Base-by-base conservation (phyloP, 1,140 invertebrate species). In the Zaprionus camerounensis region DNA sequence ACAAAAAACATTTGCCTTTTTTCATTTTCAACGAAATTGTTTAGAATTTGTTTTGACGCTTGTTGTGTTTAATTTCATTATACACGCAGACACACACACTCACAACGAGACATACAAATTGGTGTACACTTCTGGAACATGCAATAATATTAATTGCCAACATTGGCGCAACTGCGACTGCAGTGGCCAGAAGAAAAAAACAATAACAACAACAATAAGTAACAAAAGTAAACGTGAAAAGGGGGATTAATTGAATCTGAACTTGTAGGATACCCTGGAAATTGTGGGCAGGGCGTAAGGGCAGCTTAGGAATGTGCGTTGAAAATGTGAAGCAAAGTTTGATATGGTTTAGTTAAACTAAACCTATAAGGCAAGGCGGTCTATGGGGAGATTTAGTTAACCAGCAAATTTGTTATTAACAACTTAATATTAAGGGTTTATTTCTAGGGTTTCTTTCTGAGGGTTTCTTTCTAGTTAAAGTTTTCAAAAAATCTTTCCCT, bases 131-230 rank as follows among this genome's bases (percentile, higher is more conserved):
- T 68, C 51, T 64, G 75, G 64, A 80, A 82, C 78, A 88, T 88
- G 84, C 84, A 87, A 87, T 87, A 87, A 87, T 87, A 87, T 87
- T 87, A 87, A 87, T 87, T 87, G 84, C 84, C 85, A 81, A 78
- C 84, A 87, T 88, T 88, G 84, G 84, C 58, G 78, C 78, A 88
- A 88, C 83, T 82, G 77, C 77, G 62, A 71, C 74, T 71, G 74
- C 71, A 41, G 41, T 72, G 56, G 46, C 67, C 9, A 34, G 31
- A 11, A 11, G 9, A 34, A 34, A 59, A 62, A 31, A 80, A 34
- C 71, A 81, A 74, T 11, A 76, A n/a, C 74, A 65, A 61, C 74
- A 59, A 67, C 51, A 56, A 78, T 49, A 73, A 64, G 63, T 53
- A 82, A 74, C 67, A 72, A 44, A 44, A 58, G 51, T 22, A 62